Percentiles rank a stretch among this genome's conserved stretches.
These are phyloP conservation scores for Scaptomyza polygonia DNA, from an alignment of 2,888 invertebrate genomes.

Conservation along the genomic window DNA sequence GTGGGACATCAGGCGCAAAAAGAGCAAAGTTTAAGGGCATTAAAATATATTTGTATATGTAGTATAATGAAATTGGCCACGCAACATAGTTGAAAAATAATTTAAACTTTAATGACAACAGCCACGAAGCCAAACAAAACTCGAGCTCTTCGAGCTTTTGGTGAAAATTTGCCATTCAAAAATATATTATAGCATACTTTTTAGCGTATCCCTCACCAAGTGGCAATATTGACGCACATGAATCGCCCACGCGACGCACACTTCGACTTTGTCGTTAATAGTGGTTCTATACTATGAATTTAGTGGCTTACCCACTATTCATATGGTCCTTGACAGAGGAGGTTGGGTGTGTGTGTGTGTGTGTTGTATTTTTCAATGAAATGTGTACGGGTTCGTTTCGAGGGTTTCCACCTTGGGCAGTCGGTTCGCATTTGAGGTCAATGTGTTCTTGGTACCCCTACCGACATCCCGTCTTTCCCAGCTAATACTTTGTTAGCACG, in stretches of 20 bases:
- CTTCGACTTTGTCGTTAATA: constrained; percentile 7
- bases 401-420: constrained; percentile 48
- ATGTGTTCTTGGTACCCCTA: constrained; percentile 64
- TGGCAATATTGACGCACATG: constrained; percentile 49
- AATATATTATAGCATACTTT: constrained; percentile 42
- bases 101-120: constrained; percentile 48
- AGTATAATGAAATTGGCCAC: constrained; percentile 69
- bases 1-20: constrained; percentile 49
- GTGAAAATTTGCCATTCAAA: constrained; percentile 53
- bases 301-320: constrained; percentile 28
- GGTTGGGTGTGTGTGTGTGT: constrained; percentile 14
- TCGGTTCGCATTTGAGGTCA: constrained; percentile 64
- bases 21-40: constrained; percentile 80
- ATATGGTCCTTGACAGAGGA: constrained; percentile 37
- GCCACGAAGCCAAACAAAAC: constrained; percentile 65
- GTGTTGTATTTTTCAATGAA: constrained; percentile 59
- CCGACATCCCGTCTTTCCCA: background rate
- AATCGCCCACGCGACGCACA: constrained; percentile 34
- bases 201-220: constrained; percentile 17
- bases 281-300: constrained; percentile 22
- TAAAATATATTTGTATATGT: constrained; percentile 53
- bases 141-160: constrained; percentile 19
- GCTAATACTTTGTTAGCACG: constrained; percentile 40
- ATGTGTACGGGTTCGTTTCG: constrained; percentile 42
- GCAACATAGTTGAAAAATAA: constrained; percentile 54